These are phyloP conservation scores for Cenopis cana DNA, from an alignment of 2,888 invertebrate genomes.

Conservation along the genomic window DNA sequence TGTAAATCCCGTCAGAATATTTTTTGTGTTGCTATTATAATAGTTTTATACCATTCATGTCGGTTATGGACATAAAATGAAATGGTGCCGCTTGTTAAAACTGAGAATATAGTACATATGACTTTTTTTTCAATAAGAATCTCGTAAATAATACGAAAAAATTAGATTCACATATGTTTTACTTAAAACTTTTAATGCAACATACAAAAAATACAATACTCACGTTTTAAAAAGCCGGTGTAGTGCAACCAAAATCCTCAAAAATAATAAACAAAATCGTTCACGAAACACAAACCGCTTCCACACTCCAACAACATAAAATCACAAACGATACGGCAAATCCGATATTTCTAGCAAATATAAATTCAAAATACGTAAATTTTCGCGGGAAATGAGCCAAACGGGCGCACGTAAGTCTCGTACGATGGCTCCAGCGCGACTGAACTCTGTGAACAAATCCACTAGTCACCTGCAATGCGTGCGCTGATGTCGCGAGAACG, in stretches of 20 bases:
- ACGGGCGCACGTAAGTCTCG: constrained; percentile 64
- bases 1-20: no score
- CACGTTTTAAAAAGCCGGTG: constrained; percentile 49
- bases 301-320: constrained; percentile 36
- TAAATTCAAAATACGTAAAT: constrained; percentile 62
- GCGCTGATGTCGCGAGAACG: constrained; percentile 69
- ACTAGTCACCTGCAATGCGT: constrained; percentile 81
- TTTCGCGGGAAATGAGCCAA: constrained; percentile 76
- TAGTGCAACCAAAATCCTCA: constrained; percentile 46
- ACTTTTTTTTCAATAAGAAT: neutral
- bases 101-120: neutral
- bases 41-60: neutral
- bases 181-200: neutral
- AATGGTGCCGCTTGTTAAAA: neutral
- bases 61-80: neutral
- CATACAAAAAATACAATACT: constrained; percentile 48
- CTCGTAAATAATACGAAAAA: neutral
- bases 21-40: neutral
- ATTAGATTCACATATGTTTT: neutral
- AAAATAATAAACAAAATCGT: constrained; percentile 38
- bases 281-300: constrained; percentile 39
- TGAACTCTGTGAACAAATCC: constrained; percentile 56
- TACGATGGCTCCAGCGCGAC: constrained; percentile 69
- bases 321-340: constrained; percentile 27
- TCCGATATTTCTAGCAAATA: constrained; percentile 19